phyloP scores from a whole-genome alignment of 1,140 invertebrate species.

The Trichonephila clavata region DNA sequence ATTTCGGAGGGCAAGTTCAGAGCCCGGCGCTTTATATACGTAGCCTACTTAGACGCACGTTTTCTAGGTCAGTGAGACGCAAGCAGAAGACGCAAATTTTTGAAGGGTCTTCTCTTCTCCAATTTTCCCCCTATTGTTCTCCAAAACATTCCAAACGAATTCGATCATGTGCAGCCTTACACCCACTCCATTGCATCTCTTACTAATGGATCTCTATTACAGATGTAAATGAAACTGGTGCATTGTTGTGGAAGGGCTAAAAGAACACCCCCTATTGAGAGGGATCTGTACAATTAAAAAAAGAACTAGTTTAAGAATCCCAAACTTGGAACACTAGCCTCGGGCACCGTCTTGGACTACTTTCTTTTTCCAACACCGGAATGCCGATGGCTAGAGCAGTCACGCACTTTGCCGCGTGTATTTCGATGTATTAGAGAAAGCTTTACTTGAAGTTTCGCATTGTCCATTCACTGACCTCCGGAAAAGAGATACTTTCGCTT shows the following conservation, averaged over 20 bases:
- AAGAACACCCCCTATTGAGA: neutral
- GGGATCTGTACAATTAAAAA: neutral
- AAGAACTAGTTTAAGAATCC: neutral
- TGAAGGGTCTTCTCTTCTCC: neutral
- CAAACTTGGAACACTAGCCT: neutral
- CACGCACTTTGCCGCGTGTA: neutral
- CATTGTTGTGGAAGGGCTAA: neutral
- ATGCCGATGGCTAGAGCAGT: neutral
- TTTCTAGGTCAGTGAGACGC: slow-evolving; percentile 55
- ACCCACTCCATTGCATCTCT: neutral
- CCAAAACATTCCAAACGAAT: neutral
- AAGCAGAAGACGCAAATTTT: neutral
- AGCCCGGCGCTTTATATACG: slow-evolving; percentile 61
- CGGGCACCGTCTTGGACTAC: neutral
- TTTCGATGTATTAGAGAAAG: neutral
- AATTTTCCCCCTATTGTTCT: slow-evolving; percentile 27
- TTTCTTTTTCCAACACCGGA: neutral
- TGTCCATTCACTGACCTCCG: neutral
- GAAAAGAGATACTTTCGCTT: neutral
- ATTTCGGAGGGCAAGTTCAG: slow-evolving; percentile 70
- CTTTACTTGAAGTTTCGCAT: neutral
- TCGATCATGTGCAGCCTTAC: neutral
- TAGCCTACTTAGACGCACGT: slow-evolving; percentile 48
- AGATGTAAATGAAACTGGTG: neutral
- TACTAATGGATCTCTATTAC: neutral